Conservation (phyloP, 2,797 vertebrate genomes). For the Jordanella pulchra region DNA sequence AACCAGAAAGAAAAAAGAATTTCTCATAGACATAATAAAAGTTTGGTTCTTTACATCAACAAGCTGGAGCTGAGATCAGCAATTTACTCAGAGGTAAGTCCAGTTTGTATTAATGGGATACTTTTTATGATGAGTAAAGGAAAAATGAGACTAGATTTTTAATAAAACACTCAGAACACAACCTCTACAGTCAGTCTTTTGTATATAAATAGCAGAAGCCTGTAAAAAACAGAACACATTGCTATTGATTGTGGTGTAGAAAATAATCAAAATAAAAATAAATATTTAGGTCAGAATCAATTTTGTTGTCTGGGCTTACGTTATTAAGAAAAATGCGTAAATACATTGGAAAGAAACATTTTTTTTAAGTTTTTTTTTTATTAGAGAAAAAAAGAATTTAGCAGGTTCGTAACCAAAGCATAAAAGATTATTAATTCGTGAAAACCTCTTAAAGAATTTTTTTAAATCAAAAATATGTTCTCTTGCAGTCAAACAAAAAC, state of each 20-base stretch:
- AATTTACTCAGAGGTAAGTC: conserved; percentile 23
- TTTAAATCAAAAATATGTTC: too few species aligned
- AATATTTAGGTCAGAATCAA: not conserved
- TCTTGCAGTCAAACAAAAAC: not conserved
- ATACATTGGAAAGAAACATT: not conserved
- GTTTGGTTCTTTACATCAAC: conserved; percentile 11
- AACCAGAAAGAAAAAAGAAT: conserved; percentile 31
- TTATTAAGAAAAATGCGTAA: not conserved
- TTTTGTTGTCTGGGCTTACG: not conserved
- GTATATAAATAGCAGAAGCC: not conserved
- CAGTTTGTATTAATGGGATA: conserved; percentile 36
- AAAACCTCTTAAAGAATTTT: not conserved
- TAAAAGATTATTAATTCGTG: not conserved
- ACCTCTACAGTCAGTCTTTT: not conserved
- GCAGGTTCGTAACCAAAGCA: not conserved
- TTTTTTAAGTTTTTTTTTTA: not conserved
- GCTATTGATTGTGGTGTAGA: not conserved
- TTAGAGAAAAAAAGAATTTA: not conserved
- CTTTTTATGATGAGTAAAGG: conserved; percentile 4
- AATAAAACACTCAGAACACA: not conserved
- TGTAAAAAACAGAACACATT: not conserved
- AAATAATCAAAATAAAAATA: not conserved
- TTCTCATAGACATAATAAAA: conserved; percentile 27
- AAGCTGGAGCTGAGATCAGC: conserved; percentile 5
- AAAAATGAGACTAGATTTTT: conserved; percentile 5